Conservation (phyloP, 2,797 vertebrate genomes). For the Notolepis coatsorum region DNA sequence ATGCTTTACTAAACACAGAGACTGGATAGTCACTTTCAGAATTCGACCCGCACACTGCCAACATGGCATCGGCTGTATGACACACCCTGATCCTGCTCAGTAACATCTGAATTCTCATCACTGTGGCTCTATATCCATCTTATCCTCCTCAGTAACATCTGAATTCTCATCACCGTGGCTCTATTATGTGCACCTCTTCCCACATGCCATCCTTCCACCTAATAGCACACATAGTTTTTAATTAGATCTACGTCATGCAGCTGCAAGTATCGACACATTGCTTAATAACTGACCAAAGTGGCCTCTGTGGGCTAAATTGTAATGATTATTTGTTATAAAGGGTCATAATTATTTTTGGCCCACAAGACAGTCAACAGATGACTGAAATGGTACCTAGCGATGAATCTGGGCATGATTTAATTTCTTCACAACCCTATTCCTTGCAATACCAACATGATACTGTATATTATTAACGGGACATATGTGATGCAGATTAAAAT, state of each 20-base stretch:
- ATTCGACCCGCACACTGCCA: neutral
- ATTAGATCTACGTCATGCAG: slow-evolving; percentile 2
- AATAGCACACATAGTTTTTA: neutral
- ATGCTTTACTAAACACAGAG: neutral
- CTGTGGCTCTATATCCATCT: neutral
- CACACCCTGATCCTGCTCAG: slow-evolving; percentile 21
- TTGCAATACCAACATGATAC: slow-evolving; percentile 12
- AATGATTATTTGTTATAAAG: slow-evolving; percentile 7
- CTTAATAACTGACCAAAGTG: neutral
- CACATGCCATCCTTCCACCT: neutral
- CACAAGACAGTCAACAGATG: slow-evolving; percentile 15
- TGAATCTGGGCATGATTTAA: neutral
- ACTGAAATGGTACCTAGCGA: slow-evolving; percentile 9
- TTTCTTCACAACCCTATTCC: neutral
- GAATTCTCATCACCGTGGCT: neutral
- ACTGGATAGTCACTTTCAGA: slow-evolving; percentile 6
- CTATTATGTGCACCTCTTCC: neutral
- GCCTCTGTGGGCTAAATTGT: neutral
- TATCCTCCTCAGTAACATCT: neutral
- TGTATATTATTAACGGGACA: no score
- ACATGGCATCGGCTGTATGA: slow-evolving; percentile 5
- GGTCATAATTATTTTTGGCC: slow-evolving; percentile 17
- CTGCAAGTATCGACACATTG: neutral
- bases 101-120: neutral
- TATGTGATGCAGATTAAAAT: no score